Conservation (phyloP, 2,888 invertebrate genomes). For the Sarcophaga carnaria region DNA sequence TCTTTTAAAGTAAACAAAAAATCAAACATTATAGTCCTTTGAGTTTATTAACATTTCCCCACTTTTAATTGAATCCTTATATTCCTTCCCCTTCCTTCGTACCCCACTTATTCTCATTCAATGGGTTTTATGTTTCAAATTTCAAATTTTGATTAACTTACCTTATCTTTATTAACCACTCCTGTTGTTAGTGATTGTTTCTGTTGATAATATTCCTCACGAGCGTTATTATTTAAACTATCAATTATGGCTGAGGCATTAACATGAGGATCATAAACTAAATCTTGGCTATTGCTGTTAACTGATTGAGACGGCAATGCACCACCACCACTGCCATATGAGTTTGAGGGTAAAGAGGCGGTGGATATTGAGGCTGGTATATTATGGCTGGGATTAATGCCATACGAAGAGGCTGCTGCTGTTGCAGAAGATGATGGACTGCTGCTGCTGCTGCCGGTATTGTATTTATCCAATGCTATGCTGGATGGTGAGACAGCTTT, state of each 20-base stretch:
- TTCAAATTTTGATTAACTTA: constrained; percentile 22
- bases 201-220: constrained; percentile 80
- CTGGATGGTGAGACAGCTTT: constrained; percentile 63
- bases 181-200: constrained; percentile 61
- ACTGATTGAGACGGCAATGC: background rate
- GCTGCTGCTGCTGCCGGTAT: constrained; percentile 39
- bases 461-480: constrained; percentile 59
- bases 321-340: constrained; percentile 53
- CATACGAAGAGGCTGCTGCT: constrained; percentile 72
- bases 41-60: too few species aligned
- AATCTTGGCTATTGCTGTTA: constrained; percentile 70
- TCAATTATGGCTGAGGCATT: constrained; percentile 81
- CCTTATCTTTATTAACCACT: constrained; percentile 66
- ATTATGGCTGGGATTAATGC: constrained; percentile 71
- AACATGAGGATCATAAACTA: constrained; percentile 80
- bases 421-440: constrained; percentile 58
- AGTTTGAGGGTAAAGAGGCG: constrained; percentile 58
- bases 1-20: too few species aligned
- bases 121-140: background rate
- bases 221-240: constrained; percentile 80
- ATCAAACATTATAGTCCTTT: too few species aligned
- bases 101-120: background rate
- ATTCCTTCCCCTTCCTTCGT: too few species aligned
- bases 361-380: constrained; percentile 61
- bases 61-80: too few species aligned